phyloP scores from a whole-genome alignment of 1,140 invertebrate species.

The Chrysomallon squamiferum region DNA sequence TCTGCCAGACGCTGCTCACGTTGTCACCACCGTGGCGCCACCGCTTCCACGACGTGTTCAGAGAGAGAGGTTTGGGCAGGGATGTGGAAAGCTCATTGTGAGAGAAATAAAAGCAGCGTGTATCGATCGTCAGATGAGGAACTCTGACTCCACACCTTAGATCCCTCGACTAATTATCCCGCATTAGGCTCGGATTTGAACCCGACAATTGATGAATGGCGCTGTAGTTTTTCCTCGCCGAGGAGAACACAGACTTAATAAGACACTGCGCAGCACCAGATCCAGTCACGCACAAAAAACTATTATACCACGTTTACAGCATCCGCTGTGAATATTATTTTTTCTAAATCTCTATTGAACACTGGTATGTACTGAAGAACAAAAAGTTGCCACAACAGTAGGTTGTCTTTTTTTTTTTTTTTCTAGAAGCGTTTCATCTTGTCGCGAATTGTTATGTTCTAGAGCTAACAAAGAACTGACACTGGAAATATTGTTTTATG shows the following conservation, averaged over 20 bases:
- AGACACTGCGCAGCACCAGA: not conserved
- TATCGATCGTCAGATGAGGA: constrained; percentile 20
- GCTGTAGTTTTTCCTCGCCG: not conserved
- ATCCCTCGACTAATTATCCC: constrained; percentile 29
- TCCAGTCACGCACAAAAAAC: not conserved
- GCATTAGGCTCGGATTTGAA: constrained; percentile 22
- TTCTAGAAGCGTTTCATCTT: too few species aligned
- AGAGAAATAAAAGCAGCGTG: constrained; percentile 17
- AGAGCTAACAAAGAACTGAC: too few species aligned
- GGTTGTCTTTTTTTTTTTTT: too few species aligned
- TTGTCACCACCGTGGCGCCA: not conserved
- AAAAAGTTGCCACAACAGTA: too few species aligned
- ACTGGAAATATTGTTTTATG: too few species aligned
- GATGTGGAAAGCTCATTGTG: constrained; percentile 14
- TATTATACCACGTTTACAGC: constrained; percentile 1
- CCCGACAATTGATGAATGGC: constrained; percentile 8
- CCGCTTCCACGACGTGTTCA: not conserved
- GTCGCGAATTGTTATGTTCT: too few species aligned
- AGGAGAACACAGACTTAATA: not conserved
- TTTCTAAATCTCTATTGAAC: too few species aligned
- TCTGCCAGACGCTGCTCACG: not conserved
- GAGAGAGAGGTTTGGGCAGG: constrained; percentile 1
- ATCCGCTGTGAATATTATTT: constrained; percentile 1
- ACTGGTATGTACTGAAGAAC: too few species aligned
- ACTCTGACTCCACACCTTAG: constrained; percentile 22